These are phyloP conservation scores for Tragulus kanchil DNA, from an alignment of 2,113 vertebrate species.

Conservation along the genomic window DNA sequence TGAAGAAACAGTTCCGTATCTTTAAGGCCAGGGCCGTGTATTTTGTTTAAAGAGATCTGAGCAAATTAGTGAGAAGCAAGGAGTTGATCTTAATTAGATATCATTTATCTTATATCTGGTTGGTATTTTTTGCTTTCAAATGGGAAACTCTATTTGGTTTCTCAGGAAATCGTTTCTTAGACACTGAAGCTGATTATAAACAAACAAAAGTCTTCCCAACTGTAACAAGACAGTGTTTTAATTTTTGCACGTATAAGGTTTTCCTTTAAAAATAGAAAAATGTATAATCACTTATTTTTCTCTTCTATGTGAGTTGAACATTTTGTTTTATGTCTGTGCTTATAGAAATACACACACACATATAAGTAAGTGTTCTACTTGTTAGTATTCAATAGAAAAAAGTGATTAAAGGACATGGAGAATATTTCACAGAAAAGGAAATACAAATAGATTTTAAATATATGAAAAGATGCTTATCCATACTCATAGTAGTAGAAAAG, in stretches of 20 bases:
- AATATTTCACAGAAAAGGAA: neutral
- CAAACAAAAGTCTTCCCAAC: neutral
- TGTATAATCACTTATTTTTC: neutral
- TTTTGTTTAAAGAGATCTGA: neutral
- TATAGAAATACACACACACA: neutral
- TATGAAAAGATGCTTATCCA: too few species aligned
- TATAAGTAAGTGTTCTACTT: neutral
- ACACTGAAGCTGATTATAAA: neutral
- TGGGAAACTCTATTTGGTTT: neutral
- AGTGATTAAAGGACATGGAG: neutral
- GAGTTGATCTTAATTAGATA: neutral
- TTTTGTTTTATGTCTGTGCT: neutral
- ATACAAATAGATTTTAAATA: neutral
- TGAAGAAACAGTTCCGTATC: neutral
- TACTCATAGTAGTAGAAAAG: too few species aligned
- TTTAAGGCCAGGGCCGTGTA: neutral
- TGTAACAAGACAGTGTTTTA: neutral
- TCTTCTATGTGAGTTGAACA: neutral
- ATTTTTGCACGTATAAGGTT: neutral
- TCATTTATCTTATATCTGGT: neutral
- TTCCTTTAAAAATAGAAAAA: conserved; percentile 10
- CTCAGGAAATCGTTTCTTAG: neutral
- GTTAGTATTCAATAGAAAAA: neutral
- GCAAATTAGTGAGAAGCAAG: neutral
- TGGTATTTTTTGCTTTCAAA: neutral